phyloP scores from a whole-genome alignment of 2,797 vertebrate species.

The Notamacropus eugenii region DNA sequence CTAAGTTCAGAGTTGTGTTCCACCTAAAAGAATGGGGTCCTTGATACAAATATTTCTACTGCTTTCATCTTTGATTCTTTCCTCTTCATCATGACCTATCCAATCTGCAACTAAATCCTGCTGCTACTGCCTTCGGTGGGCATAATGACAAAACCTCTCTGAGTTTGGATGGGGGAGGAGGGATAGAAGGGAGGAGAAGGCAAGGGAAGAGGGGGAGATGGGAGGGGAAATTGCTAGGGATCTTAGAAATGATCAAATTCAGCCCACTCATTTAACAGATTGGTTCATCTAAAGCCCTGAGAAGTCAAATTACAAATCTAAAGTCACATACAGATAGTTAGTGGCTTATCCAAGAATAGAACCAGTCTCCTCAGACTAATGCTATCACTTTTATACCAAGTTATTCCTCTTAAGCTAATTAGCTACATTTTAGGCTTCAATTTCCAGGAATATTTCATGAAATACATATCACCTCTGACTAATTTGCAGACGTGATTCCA shows the following conservation, averaged over 20 bases:
- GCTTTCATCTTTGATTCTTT: not conserved
- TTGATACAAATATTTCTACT: not conserved
- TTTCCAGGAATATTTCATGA: conserved; percentile 34
- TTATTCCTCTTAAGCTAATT: not conserved
- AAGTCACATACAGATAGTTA: not conserved
- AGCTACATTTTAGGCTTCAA: not conserved
- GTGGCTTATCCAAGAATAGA: not conserved
- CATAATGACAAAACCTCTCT: not conserved
- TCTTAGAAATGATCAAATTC: not conserved
- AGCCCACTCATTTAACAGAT: not conserved
- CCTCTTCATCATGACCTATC: not conserved
- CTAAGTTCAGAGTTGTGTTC: not conserved
- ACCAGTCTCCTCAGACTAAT: not conserved
- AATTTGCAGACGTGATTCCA: not conserved
- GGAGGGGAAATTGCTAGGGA: not conserved
- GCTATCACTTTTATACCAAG: not conserved
- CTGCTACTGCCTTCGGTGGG: not conserved
- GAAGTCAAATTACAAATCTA: not conserved
- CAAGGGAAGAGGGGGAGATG: not conserved
- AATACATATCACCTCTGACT: conserved; percentile 20
- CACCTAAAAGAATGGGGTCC: not conserved
- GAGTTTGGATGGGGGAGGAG: not conserved
- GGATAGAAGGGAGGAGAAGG: too few relatives aligned
- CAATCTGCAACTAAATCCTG: not conserved
- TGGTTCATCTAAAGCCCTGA: not conserved